These are phyloP conservation scores for Serranus cabrilla DNA, from an alignment of 2,797 vertebrate species.

Conservation along the genomic window DNA sequence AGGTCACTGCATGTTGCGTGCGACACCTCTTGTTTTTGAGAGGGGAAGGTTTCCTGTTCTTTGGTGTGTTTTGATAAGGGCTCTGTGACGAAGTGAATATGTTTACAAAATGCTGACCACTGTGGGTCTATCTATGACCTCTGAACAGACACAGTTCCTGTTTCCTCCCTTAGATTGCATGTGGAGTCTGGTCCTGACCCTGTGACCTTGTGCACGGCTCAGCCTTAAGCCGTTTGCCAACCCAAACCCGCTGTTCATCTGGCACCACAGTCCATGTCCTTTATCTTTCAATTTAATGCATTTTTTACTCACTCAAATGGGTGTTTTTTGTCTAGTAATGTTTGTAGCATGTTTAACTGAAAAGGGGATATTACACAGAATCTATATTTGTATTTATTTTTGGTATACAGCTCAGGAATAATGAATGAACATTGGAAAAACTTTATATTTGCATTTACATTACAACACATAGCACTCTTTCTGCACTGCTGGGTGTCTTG, in stretches of 20 bases:
- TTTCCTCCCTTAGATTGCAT: conserved; percentile 71
- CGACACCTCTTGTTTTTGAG: conserved; percentile 62
- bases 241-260: conserved; percentile 15
- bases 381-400: conserved; percentile 63
- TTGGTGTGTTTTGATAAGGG: conserved; percentile 71
- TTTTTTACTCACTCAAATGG: not conserved
- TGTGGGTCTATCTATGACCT: conserved; percentile 64
- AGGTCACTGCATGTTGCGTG: conserved; percentile 54
- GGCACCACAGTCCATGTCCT: not conserved
- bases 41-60: conserved; percentile 70
- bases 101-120: conserved; percentile 79
- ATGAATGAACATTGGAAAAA: not conserved
- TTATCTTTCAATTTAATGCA: conserved; percentile 14
- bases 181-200: conserved; percentile 34
- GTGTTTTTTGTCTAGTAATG: conserved; percentile 17
- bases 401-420: conserved; percentile 54
- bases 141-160: conserved; percentile 66
- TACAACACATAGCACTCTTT: conserved; percentile 3
- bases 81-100: conserved; percentile 55
- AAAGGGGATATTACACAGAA: conserved; percentile 13
- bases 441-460: conserved; percentile 17
- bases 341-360: conserved; percentile 23
- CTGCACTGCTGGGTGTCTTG: conserved; percentile 1
- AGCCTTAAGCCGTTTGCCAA: conserved; percentile 38
- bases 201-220: conserved; percentile 20